Percentiles rank a stretch among this genome's conserved stretches.
phyloP scores from a whole-genome alignment of 2,888 invertebrate genomes.

The Dryadula phaetusa region DNA sequence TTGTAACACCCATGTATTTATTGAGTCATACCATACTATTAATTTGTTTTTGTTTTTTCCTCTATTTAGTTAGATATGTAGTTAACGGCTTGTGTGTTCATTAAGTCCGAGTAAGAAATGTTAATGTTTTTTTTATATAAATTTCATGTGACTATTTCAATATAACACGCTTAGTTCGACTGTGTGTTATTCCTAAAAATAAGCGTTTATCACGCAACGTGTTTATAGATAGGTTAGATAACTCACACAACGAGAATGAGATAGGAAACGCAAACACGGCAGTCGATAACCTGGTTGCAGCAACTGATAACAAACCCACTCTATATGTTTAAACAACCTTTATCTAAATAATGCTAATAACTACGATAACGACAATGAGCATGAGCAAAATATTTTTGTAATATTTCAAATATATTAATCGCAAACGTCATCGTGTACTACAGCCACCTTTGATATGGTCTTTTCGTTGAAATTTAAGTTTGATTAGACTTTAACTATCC shows the following conservation, averaged over 20 bases:
- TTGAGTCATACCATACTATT: neutral
- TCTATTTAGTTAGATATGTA: neutral
- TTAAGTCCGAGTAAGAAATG: constrained; percentile 6
- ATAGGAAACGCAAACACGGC: constrained; percentile 75
- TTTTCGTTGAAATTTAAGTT: neutral
- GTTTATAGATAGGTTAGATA: constrained; percentile 64
- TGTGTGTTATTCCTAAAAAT: constrained; percentile 60
- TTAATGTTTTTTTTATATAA: constrained; percentile 26
- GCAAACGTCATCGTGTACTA: constrained; percentile 12
- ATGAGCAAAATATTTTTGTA: constrained; percentile 33
- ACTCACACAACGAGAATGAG: constrained; percentile 66
- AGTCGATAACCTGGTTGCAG: constrained; percentile 79
- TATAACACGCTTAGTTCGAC: constrained; percentile 2
- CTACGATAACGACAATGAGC: constrained; percentile 39
- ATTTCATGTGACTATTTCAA: constrained; percentile 33
- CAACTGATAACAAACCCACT: constrained; percentile 63
- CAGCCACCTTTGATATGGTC: neutral
- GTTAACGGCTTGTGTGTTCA: constrained; percentile 25
- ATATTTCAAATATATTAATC: constrained; percentile 22
- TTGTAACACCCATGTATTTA: constrained; percentile 32
- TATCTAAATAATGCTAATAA: constrained; percentile 50
- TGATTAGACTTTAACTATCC: neutral
- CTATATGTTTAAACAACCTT: constrained; percentile 54
- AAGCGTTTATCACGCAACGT: constrained; percentile 66
- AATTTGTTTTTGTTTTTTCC: constrained; percentile 7